Evolutionary conservation across 1,140 invertebrate species (phyloP).

Genomic region (Hyphantria cunea): DNA sequence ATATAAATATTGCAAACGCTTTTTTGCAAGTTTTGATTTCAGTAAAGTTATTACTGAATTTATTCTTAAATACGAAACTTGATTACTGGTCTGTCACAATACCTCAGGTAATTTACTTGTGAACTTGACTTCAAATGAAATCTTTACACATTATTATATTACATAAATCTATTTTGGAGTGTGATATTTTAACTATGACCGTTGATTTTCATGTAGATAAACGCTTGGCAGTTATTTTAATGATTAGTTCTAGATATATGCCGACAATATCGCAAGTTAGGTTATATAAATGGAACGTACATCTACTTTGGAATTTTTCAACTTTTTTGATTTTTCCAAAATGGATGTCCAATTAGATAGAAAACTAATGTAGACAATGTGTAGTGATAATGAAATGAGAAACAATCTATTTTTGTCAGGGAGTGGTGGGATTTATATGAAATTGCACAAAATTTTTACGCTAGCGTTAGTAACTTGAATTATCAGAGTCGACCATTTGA

Average conservation of each 20-base stretch:
- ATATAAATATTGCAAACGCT: too few species aligned
- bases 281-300: slow-evolving; percentile 27
- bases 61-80: background rate
- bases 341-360: slow-evolving; percentile 56
- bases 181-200: slow-evolving; percentile 34
- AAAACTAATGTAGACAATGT: slow-evolving; percentile 66
- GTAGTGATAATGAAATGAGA: slow-evolving; percentile 54
- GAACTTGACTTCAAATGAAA: slow-evolving; percentile 1
- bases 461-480: slow-evolving; percentile 36
- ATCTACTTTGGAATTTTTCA: slow-evolving; percentile 8
- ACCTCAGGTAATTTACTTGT: slow-evolving; percentile 13
- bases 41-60: background rate
- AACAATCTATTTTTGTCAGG: slow-evolving; percentile 72
- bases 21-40: background rate
- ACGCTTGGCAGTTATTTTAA: slow-evolving; percentile 31
- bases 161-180: slow-evolving; percentile 15
- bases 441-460: slow-evolving; percentile 56
- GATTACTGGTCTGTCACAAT: background rate
- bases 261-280: slow-evolving; percentile 67
- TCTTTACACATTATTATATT: background rate
- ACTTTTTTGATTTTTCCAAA: slow-evolving; percentile 40
- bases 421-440: slow-evolving; percentile 39
- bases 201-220: slow-evolving; percentile 17
- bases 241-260: slow-evolving; percentile 53
- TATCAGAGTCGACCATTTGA: slow-evolving; percentile 3